Conservation (phyloP, 2,113 vertebrate genomes). For the Phalacrocorax pelagicus region DNA sequence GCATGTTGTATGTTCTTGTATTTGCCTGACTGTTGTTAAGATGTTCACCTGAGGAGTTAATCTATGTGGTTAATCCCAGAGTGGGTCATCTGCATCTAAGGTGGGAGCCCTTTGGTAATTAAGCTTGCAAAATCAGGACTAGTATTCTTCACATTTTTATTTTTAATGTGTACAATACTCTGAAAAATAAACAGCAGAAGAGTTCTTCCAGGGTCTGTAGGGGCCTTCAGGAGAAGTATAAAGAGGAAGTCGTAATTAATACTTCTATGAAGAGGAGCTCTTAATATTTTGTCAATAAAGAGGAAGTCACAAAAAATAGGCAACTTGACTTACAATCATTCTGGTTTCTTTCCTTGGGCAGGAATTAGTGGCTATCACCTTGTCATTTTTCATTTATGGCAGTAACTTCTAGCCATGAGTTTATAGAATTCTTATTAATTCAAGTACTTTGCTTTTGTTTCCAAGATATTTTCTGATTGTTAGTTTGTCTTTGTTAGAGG, state of each 20-base stretch:
- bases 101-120: background rate
- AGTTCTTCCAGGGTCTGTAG: background rate
- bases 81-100: background rate
- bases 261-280: background rate
- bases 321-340: background rate
- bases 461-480: background rate
- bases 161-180: background rate
- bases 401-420: background rate
- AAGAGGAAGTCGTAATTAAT: background rate
- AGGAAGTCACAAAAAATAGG: background rate
- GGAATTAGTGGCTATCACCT: background rate
- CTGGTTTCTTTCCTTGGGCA: background rate
- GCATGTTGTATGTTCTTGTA: background rate
- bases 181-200: background rate
- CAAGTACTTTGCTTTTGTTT: background rate
- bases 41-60: background rate
- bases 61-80: background rate
- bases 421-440: slow-evolving; percentile 17
- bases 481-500: slow-evolving; percentile 12
- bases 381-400: background rate
- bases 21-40: background rate
- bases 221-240: background rate
- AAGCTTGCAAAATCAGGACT: background rate
- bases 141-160: background rate
- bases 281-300: background rate